Evolutionary conservation across 2,797 vertebrate species (phyloP), one percentile per base, ranked within the genome.

Genomic region (Apogon hyalosoma): DNA sequence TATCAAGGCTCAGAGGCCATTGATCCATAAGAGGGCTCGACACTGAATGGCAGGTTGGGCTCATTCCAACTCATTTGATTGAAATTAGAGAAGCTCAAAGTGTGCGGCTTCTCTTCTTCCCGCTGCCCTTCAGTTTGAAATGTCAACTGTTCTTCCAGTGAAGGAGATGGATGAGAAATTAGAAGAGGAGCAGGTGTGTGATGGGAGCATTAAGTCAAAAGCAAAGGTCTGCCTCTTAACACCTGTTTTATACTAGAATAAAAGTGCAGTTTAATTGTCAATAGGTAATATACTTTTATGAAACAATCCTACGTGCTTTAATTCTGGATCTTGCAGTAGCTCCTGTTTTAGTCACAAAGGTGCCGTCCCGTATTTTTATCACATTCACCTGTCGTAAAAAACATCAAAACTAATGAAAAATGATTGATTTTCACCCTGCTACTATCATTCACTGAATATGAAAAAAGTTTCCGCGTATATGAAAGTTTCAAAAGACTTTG

Each of bases 1-100:
- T 91, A 87, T 80, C 63, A 73, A 74, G 81, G 74, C 80, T 90
- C 67, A 74, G 63, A 79, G 69, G 77, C 57, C 79, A 88, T 88
- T 88, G 87, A 90, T 91, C 82, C 76, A 82, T 76, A 79, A 75
- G 61, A 60, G 45, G 79, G 78, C 50, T 70, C 24, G 8, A 69
- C 33, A 33, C 63, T 77, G 64, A 82, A 51, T 36, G 56, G 63
- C 75, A 85, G 59, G 61, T 81, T 71, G 61, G 69, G 70, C 62
- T 80, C 57, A 47, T 69, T 80, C 61, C 76, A 71, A 38, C 41
- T 76, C 62, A 87, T 86, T 64, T 83, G 72, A 84, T 52, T 84
- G 64, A 84, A 92, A 89, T 85, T 73, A 86, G 69, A 76, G 67
- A 36, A 56, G 67, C 72, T 75, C 55, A 72, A 52, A 81, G 49